Percentiles rank a stretch among this genome's conserved stretches.
These are phyloP conservation scores for Carlito syrichta DNA, from an alignment of 2,113 vertebrate genomes.

Conservation along the genomic window DNA sequence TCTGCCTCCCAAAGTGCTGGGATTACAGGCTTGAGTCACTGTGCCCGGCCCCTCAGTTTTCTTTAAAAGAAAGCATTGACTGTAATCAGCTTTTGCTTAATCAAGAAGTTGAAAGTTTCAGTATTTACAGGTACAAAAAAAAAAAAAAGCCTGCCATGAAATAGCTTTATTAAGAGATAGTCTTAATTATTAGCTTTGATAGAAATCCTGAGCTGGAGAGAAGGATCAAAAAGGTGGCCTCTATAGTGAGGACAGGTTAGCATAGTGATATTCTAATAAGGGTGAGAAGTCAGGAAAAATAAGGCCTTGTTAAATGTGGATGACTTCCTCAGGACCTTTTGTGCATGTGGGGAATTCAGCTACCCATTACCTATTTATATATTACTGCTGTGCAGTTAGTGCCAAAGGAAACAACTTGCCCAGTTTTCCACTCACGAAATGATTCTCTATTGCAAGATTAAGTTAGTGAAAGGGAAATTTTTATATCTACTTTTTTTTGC, in stretches of 20 bases:
- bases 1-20: no score
- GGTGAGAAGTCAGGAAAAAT: neutral
- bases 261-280: neutral
- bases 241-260: neutral
- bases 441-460: conserved; percentile 65
- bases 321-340: neutral
- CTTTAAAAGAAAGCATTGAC: neutral
- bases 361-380: conserved; percentile 15
- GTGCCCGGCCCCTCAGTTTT: no score
- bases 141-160: neutral
- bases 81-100: conserved; percentile 10
- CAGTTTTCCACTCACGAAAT: conserved; percentile 59
- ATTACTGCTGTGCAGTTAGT: conserved; percentile 20
- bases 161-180: neutral
- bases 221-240: neutral
- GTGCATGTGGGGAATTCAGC: neutral
- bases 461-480: conserved; percentile 34
- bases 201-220: neutral
- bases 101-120: neutral
- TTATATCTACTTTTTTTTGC: conserved; percentile 48
- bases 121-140: neutral
- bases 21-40: no score
- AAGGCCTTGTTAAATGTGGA: neutral
- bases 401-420: conserved; percentile 37
- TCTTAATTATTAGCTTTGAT: neutral